A percentile compares a stretch with the other conserved stretches of the same genome.
Evolutionary conservation across 2,113 vertebrate species (phyloP).

Genomic region (Neodontobutis hainanensis): DNA sequence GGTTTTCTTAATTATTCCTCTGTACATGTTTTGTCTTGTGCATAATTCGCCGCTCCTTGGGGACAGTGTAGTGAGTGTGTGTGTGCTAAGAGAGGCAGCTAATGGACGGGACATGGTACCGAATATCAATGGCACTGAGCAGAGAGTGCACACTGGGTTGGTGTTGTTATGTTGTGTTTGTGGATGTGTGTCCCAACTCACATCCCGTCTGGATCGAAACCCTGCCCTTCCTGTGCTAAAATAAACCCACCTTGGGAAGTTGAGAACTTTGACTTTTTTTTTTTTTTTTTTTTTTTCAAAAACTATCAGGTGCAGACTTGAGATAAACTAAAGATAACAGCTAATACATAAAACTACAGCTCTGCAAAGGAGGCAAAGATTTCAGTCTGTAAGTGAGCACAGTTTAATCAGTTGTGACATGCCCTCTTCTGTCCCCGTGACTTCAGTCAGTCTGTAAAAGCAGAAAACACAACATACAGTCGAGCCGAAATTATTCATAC

Average conservation of each 20-base stretch:
- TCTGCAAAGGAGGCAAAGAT: too few species aligned
- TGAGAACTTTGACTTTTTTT: slow-evolving; percentile 66
- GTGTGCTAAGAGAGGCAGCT: slow-evolving; percentile 62
- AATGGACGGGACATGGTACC: slow-evolving; percentile 65
- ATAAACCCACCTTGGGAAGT: slow-evolving; percentile 77
- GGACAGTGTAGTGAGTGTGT: slow-evolving; percentile 58
- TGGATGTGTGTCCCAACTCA: slow-evolving; percentile 54
- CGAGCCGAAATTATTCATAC: too few species aligned
- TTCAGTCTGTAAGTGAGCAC: too few species aligned
- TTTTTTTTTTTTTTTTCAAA: slow-evolving; percentile 59
- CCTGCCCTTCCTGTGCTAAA: slow-evolving; percentile 79
- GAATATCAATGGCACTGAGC: slow-evolving; percentile 73
- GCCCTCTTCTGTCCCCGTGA: too few species aligned
- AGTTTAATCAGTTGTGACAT: too few species aligned
- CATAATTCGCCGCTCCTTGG: slow-evolving; percentile 62
- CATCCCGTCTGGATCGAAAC: slow-evolving; percentile 75
- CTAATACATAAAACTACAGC: too few species aligned
- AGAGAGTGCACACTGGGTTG: slow-evolving; percentile 44
- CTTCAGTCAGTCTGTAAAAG: too few species aligned
- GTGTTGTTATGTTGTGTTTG: slow-evolving; percentile 8
- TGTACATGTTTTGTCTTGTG: slow-evolving; percentile 70
- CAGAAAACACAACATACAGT: too few species aligned
- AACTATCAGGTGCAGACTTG: slow-evolving; percentile 18
- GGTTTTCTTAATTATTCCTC: slow-evolving; percentile 74
- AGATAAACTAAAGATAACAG: too few species aligned